phyloP scores from a whole-genome alignment of 1,140 invertebrate species.

The Ips typographus region DNA sequence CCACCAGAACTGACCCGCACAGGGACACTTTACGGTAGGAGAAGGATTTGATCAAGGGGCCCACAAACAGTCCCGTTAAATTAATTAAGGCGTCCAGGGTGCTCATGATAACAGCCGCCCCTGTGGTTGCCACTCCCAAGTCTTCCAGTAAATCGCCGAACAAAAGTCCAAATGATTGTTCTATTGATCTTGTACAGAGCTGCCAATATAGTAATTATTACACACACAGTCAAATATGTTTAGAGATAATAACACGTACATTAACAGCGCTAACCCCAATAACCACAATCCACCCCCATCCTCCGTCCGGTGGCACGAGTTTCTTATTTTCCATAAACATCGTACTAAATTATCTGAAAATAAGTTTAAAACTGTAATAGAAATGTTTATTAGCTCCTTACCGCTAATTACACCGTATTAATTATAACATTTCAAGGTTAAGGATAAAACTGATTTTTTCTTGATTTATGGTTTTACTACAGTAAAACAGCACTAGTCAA shows the following conservation, averaged over 20 bases:
- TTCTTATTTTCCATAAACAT: conserved; percentile 52
- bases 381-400: background rate
- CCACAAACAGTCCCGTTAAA: conserved; percentile 74
- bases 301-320: conserved; percentile 69
- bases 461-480: no score
- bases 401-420: background rate
- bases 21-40: conserved; percentile 73
- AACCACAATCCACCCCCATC: conserved; percentile 81
- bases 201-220: conserved; percentile 51
- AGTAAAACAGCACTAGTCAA: no score
- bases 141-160: conserved; percentile 70
- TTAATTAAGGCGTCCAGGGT: conserved; percentile 73
- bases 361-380: background rate
- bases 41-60: conserved; percentile 70
- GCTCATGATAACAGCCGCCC: conserved; percentile 71
- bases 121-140: conserved; percentile 67
- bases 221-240: no score
- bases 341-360: conserved; percentile 36
- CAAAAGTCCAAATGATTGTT: conserved; percentile 74
- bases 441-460: background rate
- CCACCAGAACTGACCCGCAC: conserved; percentile 65
- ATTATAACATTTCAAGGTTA: conserved; percentile 4
- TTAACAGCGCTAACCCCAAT: conserved; percentile 77
- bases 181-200: conserved; percentile 73
- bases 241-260: conserved; percentile 57